phyloP scores from a whole-genome alignment of 2,888 invertebrate species.

The Leptopilina drosophilae region DNA sequence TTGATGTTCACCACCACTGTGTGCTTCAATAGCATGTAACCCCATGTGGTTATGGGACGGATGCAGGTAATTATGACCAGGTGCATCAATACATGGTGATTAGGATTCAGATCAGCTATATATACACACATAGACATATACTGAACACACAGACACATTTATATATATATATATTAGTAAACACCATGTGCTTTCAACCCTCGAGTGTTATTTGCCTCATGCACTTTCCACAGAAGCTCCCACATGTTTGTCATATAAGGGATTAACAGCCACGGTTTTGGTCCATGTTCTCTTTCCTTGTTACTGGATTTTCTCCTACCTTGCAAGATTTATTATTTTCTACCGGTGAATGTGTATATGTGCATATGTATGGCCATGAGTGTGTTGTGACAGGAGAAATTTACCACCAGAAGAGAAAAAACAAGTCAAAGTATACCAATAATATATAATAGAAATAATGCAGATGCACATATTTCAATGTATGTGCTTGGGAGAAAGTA shows the following conservation, averaged over 20 bases:
- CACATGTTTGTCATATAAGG: slow-evolving; percentile 37
- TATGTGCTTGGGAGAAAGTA: too few species aligned
- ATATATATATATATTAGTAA: too few species aligned
- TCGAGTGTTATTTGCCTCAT: slow-evolving; percentile 2
- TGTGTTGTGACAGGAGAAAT: slow-evolving; percentile 38
- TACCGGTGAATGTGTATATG: not conserved
- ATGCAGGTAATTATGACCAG: slow-evolving; percentile 30
- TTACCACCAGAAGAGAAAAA: not conserved
- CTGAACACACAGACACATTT: too few species aligned
- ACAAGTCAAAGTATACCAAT: too few species aligned
- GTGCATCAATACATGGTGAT: slow-evolving; percentile 33
- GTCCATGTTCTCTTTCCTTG: slow-evolving; percentile 5
- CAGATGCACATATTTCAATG: too few species aligned
- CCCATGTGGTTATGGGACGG: not conserved
- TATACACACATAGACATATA: not conserved
- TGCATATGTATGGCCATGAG: too few species aligned
- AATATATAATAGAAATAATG: too few species aligned
- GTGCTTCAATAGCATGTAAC: not conserved
- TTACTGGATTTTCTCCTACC: slow-evolving; percentile 31
- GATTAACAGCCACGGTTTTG: slow-evolving; percentile 25
- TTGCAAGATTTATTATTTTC: slow-evolving; percentile 28
- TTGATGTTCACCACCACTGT: not conserved
- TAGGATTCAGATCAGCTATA: slow-evolving; percentile 28
- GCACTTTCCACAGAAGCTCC: slow-evolving; percentile 36
- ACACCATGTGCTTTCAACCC: too few species aligned